Percentiles rank a stretch among this genome's conserved stretches.
Evolutionary conservation across 2,797 vertebrate genomes (phyloP).

Genomic region (Propithecus perrieri): DNA sequence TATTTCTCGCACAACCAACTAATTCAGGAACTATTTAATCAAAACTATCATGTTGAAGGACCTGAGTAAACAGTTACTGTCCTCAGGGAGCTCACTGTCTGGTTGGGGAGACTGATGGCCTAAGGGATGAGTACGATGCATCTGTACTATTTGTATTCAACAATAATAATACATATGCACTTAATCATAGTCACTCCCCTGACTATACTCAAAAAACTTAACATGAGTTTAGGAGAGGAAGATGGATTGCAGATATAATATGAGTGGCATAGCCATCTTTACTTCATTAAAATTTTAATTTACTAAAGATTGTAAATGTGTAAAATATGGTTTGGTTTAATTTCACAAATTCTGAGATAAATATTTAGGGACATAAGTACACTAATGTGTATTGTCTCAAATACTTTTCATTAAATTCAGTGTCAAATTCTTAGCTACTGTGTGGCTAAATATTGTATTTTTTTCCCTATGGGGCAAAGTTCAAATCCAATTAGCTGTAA

Average conservation of each 20-base stretch:
- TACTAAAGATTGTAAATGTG: neutral
- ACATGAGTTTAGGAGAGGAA: neutral
- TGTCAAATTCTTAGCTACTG: neutral
- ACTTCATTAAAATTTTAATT: neutral
- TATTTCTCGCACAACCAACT: constrained; percentile 5
- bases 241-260: neutral
- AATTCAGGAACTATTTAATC: neutral
- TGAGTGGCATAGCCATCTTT: neutral
- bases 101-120: neutral
- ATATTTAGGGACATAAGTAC: neutral
- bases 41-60: neutral
- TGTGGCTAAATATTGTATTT: neutral
- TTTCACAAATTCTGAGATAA: neutral
- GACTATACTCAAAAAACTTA: neutral
- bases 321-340: constrained; percentile 2
- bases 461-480: neutral
- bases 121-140: neutral
- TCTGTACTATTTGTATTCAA: neutral
- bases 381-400: neutral
- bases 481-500: constrained; percentile 36
- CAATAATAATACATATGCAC: neutral
- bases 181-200: neutral
- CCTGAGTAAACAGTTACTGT: neutral
- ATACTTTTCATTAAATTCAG: neutral
- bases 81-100: neutral